Conservation (phyloP, 2,113 vertebrate genomes). For the Cinclus cinclus region DNA sequence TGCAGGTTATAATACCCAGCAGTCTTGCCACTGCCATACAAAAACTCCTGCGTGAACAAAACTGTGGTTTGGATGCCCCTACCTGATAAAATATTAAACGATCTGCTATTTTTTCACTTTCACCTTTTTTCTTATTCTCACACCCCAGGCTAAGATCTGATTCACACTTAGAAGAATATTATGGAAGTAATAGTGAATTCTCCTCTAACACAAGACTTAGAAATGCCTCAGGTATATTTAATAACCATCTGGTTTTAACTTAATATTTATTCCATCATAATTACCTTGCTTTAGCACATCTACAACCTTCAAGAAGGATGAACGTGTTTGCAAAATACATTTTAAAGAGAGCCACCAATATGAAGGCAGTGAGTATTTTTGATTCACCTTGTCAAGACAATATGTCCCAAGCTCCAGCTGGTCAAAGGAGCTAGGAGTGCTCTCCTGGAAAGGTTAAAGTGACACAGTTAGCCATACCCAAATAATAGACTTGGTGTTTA, state of each 20-base stretch:
- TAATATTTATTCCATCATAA: conserved; percentile 14
- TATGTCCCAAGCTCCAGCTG: not conserved
- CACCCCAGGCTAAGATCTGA: not conserved
- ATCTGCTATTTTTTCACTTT: not conserved
- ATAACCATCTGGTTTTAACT: not conserved
- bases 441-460: not conserved
- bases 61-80: not conserved
- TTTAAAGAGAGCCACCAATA: not conserved
- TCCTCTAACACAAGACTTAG: not conserved
- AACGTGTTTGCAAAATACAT: not conserved
- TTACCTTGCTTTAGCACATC: not conserved
- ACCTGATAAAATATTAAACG: not conserved
- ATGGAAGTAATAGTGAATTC: conserved; percentile 9
- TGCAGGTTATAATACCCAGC: not conserved
- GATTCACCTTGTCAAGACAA: not conserved
- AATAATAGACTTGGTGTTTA: not conserved
- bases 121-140: not conserved
- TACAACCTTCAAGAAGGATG: not conserved
- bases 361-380: not conserved
- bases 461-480: not conserved
- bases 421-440: not conserved
- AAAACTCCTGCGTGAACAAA: not conserved
- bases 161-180: not conserved
- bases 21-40: not conserved
- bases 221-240: not conserved